Evolutionary conservation across 2,888 invertebrate species (phyloP), one percentile per base, ranked within the genome.

Genomic region (Gymnoscelis rufifasciata): DNA sequence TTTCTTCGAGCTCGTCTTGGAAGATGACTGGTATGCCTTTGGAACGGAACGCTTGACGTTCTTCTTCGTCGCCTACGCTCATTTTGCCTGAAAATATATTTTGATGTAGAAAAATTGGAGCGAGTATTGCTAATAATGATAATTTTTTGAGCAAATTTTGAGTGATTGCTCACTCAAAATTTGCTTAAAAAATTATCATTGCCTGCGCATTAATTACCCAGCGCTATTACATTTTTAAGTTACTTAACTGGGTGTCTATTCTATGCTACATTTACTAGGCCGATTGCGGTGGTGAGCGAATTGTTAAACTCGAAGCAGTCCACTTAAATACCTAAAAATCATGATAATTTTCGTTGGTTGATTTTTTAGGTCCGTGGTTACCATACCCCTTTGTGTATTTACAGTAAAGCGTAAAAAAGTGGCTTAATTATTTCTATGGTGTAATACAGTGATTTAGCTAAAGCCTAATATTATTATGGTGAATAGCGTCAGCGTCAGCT

Each of bases 1-100:
- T 94, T 68, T 97, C 97, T 62, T 98, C 97, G 31, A 98, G 89
- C 77, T 99, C 99, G 77, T 99, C 98, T 79, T 96, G 95, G 83
- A 98, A 98, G 69, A 99, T 98, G 28, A 98, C 97, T 0, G 99
- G 98, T 65, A 97, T 97, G 39, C 91, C 91, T 75, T 94, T 95
- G 62, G 94, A 94, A 38, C 95, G 92, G 87, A 95, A 94, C 55
- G 93, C 93, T 71, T 94, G 93, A 11, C 95, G 90, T 60, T 95
- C 95, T 66, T 95, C 95, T 66, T 95, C 94, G 68, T 92, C 92
- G 23, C 92, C 92, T 54, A 83, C 78, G 64, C 78, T 92, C 91
- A 79, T 93, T 91, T 88, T 88, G 14, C 97, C 96, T 67, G 93
- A 1, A 50, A 50, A 38, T 1, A 4, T 8, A 23, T 23, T n/a